Base-by-base conservation (phyloP, 2,888 invertebrate species). In the Ophion ellenae region DNA sequence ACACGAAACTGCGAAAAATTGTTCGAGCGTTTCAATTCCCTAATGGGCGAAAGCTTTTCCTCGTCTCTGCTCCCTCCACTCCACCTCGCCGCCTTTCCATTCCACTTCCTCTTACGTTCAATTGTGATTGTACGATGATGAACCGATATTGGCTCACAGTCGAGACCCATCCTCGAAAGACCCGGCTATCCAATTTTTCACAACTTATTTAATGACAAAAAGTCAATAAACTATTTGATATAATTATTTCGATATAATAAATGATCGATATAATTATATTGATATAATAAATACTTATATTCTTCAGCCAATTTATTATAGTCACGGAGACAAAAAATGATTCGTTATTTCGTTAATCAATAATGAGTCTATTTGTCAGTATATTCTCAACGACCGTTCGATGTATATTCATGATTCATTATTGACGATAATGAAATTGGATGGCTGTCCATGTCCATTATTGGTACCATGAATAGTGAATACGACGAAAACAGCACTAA, bases 41-140 rank as follows among this genome's bases (percentile, higher is more conserved):
- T 53, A 76, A 76, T 64, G 64, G 32, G n/a, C 10, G 2, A 63
- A 36, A 59, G 17, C 75, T 75, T 47, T 75, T 47, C 53, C 53
- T 17, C 53, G 53, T 53, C 10, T 32, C 14, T 3, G 28, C 28
- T 14, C 2, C 64, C 64, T 6, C 3, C 28, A 20, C 14, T 17
- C 53, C 53, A 5, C 7, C 40, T 4, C 53, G 2, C 17, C 17
- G 14, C 3, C 14, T 17, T 53, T 53, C 11, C 53, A 1, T 17
- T 53, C 14, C 14, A 53, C 53, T 53, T 53, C 53, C 53, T 53
- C 53, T 53, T 14, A 53, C 53, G 53, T 53, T 53, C 53, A 17
- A 53, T 53, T 53, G 53, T 17, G 53, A 53, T 17, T 53, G 53
- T 53, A 53, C 53, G 53, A 53, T 53, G 53, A 53, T 53, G 53